These are phyloP conservation scores for Actenoides lindsayi DNA, from an alignment of 2,113 vertebrate genomes.

Conservation along the genomic window DNA sequence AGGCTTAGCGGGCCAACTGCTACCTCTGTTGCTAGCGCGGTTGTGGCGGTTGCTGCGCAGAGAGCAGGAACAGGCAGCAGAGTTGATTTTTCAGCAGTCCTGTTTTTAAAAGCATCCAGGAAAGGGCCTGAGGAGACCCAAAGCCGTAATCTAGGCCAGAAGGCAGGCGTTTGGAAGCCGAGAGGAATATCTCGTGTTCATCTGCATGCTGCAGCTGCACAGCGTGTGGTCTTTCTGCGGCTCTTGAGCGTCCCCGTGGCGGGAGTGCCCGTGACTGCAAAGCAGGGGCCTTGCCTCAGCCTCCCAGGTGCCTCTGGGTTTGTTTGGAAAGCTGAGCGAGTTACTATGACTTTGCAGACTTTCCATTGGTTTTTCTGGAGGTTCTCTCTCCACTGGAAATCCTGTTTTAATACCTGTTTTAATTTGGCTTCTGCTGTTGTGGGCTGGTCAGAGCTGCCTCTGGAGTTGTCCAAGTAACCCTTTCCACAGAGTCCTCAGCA, in stretches of 20 bases:
- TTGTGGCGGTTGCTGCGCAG: not conserved
- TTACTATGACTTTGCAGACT: not conserved
- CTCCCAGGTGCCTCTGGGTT: not conserved
- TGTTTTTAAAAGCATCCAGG: not conserved
- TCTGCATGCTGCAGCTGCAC: not conserved
- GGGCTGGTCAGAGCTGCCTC: not conserved
- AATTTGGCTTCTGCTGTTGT: not conserved
- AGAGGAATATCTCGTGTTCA: not conserved
- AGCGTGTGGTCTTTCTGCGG: not conserved
- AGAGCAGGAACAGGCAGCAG: not conserved
- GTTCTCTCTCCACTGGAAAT: not conserved
- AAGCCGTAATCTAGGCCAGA: not conserved
- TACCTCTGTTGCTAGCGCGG: accelerated
- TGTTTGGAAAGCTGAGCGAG: not conserved
- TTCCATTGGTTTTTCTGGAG: not conserved
- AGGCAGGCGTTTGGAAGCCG: not conserved
- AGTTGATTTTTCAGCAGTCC: not conserved
- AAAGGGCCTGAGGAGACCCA: not conserved
- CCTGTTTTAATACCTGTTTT: not conserved
- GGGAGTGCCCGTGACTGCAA: not conserved
- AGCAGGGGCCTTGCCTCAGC: not conserved
- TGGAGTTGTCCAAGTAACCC: not conserved
- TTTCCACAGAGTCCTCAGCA: not conserved
- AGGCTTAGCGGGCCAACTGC: not conserved
- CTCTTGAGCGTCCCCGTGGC: accelerated